Conservation (phyloP, 1,140 invertebrate genomes). For the Phenacoccus solenopsis region DNA sequence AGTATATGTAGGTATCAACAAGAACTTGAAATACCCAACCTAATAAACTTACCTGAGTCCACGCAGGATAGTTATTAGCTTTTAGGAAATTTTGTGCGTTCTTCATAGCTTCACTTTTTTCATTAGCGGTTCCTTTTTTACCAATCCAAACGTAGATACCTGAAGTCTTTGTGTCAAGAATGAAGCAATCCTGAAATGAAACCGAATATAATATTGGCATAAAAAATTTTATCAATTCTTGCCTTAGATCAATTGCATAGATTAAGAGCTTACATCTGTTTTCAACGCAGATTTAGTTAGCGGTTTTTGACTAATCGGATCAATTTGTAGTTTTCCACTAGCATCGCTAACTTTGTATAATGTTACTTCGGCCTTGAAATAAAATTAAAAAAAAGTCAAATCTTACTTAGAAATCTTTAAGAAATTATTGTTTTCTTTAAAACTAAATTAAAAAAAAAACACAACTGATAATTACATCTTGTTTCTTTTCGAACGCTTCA, state of each 20-base stretch:
- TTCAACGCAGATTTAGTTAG: constrained; percentile 56
- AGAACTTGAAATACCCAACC: neutral
- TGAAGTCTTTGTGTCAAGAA: constrained; percentile 65
- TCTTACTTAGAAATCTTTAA: neutral
- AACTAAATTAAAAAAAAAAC: neutral
- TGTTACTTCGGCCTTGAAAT: constrained; percentile 37
- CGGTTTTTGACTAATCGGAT: constrained; percentile 50
- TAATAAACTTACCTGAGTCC: constrained; percentile 48
- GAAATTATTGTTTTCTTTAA: neutral
- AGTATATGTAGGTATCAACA: too few relatives aligned
- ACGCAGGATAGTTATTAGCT: constrained; percentile 59
- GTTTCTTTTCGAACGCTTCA: constrained; percentile 37
- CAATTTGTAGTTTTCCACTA: constrained; percentile 48
- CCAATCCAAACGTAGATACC: constrained; percentile 81
- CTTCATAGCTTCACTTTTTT: constrained; percentile 62
- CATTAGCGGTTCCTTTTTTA: constrained; percentile 55
- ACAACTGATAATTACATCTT: constrained; percentile 30
- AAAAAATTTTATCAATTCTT: too few relatives aligned
- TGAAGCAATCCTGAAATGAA: constrained; percentile 57
- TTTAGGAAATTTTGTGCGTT: constrained; percentile 58
- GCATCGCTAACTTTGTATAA: constrained; percentile 58
- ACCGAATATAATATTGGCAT: neutral
- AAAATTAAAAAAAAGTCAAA: constrained; percentile 1
- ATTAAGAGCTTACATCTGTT: constrained; percentile 42
- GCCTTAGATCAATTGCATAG: too few relatives aligned